Evolutionary conservation across 1,140 invertebrate genomes (phyloP).

Genomic region (Andrena cerasifolii): DNA sequence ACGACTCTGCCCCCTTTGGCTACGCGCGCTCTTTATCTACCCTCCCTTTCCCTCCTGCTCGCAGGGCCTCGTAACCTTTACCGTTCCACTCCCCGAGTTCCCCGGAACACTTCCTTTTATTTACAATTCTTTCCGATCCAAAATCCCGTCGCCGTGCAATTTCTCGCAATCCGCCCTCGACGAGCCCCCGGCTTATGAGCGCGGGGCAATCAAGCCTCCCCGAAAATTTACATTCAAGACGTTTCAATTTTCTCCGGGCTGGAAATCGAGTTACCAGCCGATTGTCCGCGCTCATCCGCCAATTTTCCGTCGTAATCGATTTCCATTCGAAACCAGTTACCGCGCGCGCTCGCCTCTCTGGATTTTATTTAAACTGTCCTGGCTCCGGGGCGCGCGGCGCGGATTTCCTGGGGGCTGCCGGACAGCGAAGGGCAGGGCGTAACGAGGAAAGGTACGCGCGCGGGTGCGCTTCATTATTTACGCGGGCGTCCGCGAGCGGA

Average conservation of each 20-base stretch:
- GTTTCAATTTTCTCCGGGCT: background rate
- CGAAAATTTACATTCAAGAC: too few relatives aligned
- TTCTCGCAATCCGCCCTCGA: too few relatives aligned
- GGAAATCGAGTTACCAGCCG: background rate
- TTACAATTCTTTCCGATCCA: too few relatives aligned
- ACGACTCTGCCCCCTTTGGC: conserved; percentile 9
- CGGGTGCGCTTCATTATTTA: conserved; percentile 33
- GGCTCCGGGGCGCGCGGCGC: background rate
- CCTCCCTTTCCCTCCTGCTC: conserved; percentile 9
- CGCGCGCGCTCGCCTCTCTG: background rate
- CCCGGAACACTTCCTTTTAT: too few relatives aligned
- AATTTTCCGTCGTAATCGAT: background rate
- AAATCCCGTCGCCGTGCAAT: too few relatives aligned
- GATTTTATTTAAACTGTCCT: background rate
- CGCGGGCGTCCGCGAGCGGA: background rate
- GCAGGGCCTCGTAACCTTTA: background rate
- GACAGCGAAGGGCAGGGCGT: background rate
- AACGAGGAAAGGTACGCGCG: background rate
- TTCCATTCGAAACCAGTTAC: background rate
- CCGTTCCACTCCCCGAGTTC: too few relatives aligned
- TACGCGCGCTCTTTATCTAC: conserved; percentile 1
- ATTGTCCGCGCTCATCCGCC: background rate
- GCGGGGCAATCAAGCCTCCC: too few relatives aligned
- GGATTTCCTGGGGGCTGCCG: background rate
- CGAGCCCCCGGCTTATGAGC: too few relatives aligned